Percentiles rank a stretch among this genome's conserved stretches.
Evolutionary conservation across 2,888 invertebrate genomes (phyloP).

Genomic region (Drosophila macrospina): DNA sequence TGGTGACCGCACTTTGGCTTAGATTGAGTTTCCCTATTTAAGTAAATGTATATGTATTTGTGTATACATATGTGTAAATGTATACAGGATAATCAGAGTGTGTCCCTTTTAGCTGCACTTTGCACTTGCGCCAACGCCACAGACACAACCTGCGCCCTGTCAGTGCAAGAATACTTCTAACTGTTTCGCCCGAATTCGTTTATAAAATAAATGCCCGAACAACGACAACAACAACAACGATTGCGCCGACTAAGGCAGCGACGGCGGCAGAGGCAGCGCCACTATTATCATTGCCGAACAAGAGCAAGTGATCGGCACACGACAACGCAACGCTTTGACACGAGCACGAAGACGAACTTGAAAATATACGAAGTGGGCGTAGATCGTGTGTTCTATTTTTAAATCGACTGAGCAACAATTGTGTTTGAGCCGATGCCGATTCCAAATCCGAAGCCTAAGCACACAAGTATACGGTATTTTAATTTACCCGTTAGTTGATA

Average conservation of each 20-base stretch:
- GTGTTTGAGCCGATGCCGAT: conserved; percentile 22
- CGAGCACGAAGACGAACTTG: conserved; percentile 15
- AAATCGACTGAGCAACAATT: conserved; percentile 32
- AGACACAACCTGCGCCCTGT: conserved; percentile 72
- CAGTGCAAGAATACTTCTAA: conserved; percentile 81
- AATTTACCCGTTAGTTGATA: conserved; percentile 37
- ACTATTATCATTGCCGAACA: conserved; percentile 30
- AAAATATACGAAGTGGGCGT: conserved; percentile 43
- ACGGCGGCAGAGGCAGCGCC: conserved; percentile 10
- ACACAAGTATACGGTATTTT: conserved; percentile 31
- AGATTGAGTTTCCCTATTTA: not conserved
- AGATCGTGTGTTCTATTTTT: conserved; percentile 48
- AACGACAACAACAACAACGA: conserved; percentile 27
- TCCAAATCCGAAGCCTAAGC: conserved; percentile 10
- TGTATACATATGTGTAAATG: not conserved
- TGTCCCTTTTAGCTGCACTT: conserved; percentile 35
- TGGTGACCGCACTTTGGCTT: conserved; percentile 15
- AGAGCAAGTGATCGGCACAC: conserved; percentile 39
- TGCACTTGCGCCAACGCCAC: conserved; percentile 43
- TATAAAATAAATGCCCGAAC: conserved; percentile 62
- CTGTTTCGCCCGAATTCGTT: conserved; percentile 62
- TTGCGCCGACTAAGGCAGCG: conserved; percentile 7
- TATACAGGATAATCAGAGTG: conserved; percentile 9
- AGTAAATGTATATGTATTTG: not conserved
- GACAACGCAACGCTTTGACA: conserved; percentile 12